Evolutionary conservation across 2,113 vertebrate species (phyloP).

Genomic region (Lophura nycthemera): DNA sequence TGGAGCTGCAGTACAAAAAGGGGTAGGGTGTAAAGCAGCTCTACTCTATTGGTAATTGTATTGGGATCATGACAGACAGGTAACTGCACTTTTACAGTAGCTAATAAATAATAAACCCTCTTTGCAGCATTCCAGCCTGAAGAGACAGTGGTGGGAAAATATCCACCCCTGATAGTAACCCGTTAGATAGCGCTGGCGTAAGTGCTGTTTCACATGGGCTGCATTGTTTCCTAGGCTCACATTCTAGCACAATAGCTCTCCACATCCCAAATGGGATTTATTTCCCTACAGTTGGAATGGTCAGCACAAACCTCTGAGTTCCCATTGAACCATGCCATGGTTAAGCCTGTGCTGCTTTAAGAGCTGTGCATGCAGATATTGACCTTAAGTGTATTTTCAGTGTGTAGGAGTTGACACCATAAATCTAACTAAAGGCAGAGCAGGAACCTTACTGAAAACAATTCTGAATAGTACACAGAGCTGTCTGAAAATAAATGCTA

Average conservation of each 20-base stretch:
- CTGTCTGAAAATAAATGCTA: constrained; percentile 13
- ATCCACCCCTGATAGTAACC: neutral
- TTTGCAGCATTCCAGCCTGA: neutral
- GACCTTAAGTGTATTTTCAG: neutral
- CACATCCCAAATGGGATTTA: neutral
- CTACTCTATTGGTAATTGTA: neutral
- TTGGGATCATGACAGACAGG: neutral
- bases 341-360: neutral
- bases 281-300: neutral
- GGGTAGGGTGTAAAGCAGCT: neutral
- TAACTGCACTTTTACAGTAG: neutral
- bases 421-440: constrained; percentile 18
- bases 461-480: neutral
- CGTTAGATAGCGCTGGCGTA: neutral
- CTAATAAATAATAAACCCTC: neutral
- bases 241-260: neutral
- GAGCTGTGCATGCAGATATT: neutral
- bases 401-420: neutral
- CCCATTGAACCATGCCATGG: neutral
- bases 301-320: neutral
- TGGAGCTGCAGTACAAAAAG: neutral
- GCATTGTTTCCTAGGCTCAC: neutral
- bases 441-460: neutral
- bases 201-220: neutral
- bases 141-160: neutral